Percentiles rank a stretch among this genome's conserved stretches.
Evolutionary conservation across 1,140 invertebrate species (phyloP).

Genomic region (Phocides pigmalion): DNA sequence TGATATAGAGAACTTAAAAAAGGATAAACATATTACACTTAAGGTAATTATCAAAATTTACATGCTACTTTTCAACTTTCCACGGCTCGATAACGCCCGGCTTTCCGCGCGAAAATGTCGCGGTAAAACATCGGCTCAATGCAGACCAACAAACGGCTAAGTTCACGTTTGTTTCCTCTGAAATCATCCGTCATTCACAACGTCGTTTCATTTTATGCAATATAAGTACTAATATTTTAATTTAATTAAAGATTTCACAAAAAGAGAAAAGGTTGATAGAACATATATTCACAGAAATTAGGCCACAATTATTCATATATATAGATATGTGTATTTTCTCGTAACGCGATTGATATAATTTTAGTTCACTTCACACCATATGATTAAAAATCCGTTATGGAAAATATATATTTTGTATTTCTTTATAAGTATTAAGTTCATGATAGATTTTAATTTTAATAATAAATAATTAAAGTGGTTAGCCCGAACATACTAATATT

Average conservation of each 20-base stretch:
- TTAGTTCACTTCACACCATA: too few relatives aligned
- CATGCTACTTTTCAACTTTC: constrained; percentile 71
- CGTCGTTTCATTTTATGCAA: constrained; percentile 50
- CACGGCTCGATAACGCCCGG: constrained; percentile 82
- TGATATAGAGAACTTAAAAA: constrained; percentile 44
- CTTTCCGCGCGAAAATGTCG: constrained; percentile 84
- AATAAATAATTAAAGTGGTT: too few relatives aligned
- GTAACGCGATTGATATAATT: too few relatives aligned
- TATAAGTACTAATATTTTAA: too few relatives aligned
- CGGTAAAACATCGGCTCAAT: constrained; percentile 74
- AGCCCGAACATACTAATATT: too few relatives aligned
- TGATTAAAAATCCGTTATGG: too few relatives aligned
- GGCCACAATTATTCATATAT: too few relatives aligned
- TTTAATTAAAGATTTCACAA: background rate
- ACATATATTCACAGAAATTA: too few relatives aligned
- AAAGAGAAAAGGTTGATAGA: background rate
- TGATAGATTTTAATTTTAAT: too few relatives aligned
- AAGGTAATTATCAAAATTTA: constrained; percentile 55
- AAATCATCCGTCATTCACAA: constrained; percentile 62
- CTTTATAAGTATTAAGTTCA: too few relatives aligned
- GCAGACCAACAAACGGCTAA: constrained; percentile 59
- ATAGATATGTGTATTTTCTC: too few relatives aligned
- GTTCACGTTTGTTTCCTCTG: constrained; percentile 83
- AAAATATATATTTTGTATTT: too few relatives aligned
- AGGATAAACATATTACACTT: constrained; percentile 52